Evolutionary conservation across 2,888 invertebrate genomes (phyloP), one percentile per base, ranked within the genome.

Genomic region (Nudaria mundana): DNA sequence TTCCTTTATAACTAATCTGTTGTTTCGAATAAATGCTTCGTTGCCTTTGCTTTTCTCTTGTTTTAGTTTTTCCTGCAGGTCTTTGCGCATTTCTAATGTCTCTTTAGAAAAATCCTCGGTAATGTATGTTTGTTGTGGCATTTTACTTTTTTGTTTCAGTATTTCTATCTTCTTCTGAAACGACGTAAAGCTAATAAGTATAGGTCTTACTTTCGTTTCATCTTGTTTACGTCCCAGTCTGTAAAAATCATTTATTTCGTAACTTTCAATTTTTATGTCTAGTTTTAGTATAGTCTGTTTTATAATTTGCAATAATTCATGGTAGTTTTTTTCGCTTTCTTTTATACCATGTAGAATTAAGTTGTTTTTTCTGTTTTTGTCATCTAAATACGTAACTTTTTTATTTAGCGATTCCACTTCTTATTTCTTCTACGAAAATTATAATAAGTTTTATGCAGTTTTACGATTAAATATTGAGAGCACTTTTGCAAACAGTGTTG

Each of bases 261-360:
- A 38, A n/a, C 6, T 32, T 32, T 48, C 29, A 0, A 44, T 26
- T 3, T 35, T 22, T 6, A 44, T 13, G n/a, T 24, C 37, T 15
- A 47, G 2, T 10, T 16, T 30, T 16, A 3, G 3, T 8, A 30
- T 3, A 30, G 16, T 30, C n/a, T 8, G 3, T 23, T 30, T 29
- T 8, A 10, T 16, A 14, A 7, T 28, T 10, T 8, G 28, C 1
- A 29, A 37, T 22, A 48, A 28, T 5, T 44, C 48, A 15, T 37
- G 18, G 14, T 33, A 8, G 8, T 33, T 30, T 1, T 22, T 37
- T 8, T 40, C 41, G 10, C 36, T 43, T 45, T 49, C 45, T 15
- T 30, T 35, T 4, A 49, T 13, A 12, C 49, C 45, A 23, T 49
- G 45, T 30, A 49, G 5, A 12, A 49, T 6, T 24, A 45, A 7